Evolutionary conservation across 2,888 invertebrate species (phyloP), one percentile per base, ranked within the genome.

Genomic region (Pocota personata): DNA sequence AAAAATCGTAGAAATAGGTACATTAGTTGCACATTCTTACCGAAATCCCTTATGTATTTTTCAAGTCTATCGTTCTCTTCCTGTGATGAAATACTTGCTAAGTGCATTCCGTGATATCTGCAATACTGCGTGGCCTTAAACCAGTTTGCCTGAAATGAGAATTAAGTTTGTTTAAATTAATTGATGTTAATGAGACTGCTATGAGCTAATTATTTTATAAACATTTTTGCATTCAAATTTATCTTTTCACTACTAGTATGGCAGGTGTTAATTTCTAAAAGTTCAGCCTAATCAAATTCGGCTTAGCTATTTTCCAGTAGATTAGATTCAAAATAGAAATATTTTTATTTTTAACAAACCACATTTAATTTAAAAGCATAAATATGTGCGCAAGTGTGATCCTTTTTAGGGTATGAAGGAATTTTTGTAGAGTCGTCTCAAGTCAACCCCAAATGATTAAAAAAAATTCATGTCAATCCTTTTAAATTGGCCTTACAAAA

Each of bases 91-190:
- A 98, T 97, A 90, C 97, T 97, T 14, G 97, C 97, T 89, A 98
- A 94, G 90, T 97, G 97, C 97, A 98, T 97, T 67, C 97, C 97
- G 92, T 98, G 97, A 93, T 97, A 97, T 86, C 97, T 94, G 92
- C 98, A 98, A 92, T 97, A 98, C 93, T 97, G 97, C 67, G 97
- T 95, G 24, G 97, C 97, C 92, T 97, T 95, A 93, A 96, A 98
- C 96, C 97, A 98, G 93, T 98, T 98, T 4, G 98, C 97, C 97
- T 98, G 94, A 12, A 94, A 91, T 37, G 43, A 55, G 62, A 40
- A 69, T 12, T 12, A 40, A 60, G 21, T 35, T 30, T 43, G 57
- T 55, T 43, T 21, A 58, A 4, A 58, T 37, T 14, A 58, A 24
- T 14, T 24, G 7, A 58, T 8, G 30, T 55, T 52, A 52, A 21